Evolutionary conservation across 2,888 invertebrate species (phyloP).

Genomic region (Ecliptopera silaceata): DNA sequence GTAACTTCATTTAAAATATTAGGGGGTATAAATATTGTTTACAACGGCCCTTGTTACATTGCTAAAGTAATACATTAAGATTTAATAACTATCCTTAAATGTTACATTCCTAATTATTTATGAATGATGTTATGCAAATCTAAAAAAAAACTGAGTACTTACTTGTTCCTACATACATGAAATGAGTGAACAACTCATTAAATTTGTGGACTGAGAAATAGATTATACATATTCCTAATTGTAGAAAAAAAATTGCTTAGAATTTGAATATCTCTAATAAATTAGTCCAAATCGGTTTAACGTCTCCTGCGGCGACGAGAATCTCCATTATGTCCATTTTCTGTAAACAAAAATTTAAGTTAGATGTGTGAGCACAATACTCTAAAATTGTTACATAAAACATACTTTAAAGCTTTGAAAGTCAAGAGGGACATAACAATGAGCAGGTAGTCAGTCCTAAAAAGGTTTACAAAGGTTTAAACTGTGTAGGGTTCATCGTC

Average conservation of each 20-base stretch:
- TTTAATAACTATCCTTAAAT: neutral
- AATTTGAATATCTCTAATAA: slow-evolving; percentile 4
- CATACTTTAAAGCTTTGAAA: too few relatives aligned
- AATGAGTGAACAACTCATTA: slow-evolving; percentile 6
- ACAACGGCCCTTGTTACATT: neutral
- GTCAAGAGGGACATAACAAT: neutral
- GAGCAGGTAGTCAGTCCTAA: neutral
- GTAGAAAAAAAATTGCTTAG: slow-evolving; percentile 23
- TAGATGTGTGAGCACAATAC: slow-evolving; percentile 4
- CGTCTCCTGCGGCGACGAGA: slow-evolving; percentile 77
- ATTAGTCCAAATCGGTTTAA: slow-evolving; percentile 47
- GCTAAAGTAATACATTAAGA: neutral
- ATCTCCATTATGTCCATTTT: slow-evolving; percentile 77
- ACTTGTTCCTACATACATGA: slow-evolving; percentile 7
- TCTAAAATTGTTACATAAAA: too few relatives aligned
- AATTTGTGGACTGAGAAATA: neutral
- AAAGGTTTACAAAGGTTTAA: neutral
- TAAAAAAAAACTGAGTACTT: neutral
- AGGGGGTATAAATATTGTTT: slow-evolving; percentile 1
- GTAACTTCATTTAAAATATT: neutral
- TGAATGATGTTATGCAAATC: neutral
- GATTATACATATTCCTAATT: neutral
- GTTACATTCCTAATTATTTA: neutral
- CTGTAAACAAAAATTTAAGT: slow-evolving; percentile 57
- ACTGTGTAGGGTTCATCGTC: slow-evolving; percentile 1